Evolutionary conservation across 2,888 invertebrate genomes (phyloP).

Genomic region (Eupithecia inturbata): DNA sequence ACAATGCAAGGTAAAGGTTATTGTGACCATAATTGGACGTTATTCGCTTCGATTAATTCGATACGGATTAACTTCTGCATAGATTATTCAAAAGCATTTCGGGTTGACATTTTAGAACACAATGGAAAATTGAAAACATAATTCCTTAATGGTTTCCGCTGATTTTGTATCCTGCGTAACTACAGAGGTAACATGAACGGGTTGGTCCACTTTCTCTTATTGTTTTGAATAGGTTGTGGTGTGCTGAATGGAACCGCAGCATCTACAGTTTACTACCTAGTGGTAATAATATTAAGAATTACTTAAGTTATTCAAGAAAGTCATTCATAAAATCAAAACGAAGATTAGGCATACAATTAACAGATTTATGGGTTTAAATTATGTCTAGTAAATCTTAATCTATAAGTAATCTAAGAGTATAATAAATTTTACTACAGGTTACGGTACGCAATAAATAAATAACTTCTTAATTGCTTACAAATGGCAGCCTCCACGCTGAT

Average conservation of each 20-base stretch:
- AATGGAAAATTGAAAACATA: conserved; percentile 39
- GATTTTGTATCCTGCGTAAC: conserved; percentile 13
- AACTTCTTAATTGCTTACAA: conserved; percentile 14
- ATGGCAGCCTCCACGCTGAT: conserved; percentile 89
- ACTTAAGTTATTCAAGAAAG: conserved; percentile 1
- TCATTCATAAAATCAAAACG: background rate
- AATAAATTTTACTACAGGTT: background rate
- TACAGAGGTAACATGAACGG: conserved; percentile 11
- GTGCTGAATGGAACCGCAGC: background rate
- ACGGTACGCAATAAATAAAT: background rate
- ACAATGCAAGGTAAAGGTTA: conserved; percentile 80
- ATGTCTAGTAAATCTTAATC: background rate
- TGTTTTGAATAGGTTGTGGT: conserved; percentile 18
- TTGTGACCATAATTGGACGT: conserved; percentile 69
- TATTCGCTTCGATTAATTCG: conserved; percentile 62
- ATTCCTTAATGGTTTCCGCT: conserved; percentile 30
- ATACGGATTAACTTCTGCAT: conserved; percentile 53
- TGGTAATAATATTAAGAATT: background rate
- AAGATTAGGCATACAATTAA: background rate
- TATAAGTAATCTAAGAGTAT: background rate
- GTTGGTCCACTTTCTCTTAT: conserved; percentile 28
- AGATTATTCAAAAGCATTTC: conserved; percentile 28
- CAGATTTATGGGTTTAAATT: background rate
- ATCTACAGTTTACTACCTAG: background rate
- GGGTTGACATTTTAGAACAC: conserved; percentile 44